These are phyloP conservation scores for Drosophila kanekoi DNA, from an alignment of 2,888 invertebrate genomes.

Conservation along the genomic window DNA sequence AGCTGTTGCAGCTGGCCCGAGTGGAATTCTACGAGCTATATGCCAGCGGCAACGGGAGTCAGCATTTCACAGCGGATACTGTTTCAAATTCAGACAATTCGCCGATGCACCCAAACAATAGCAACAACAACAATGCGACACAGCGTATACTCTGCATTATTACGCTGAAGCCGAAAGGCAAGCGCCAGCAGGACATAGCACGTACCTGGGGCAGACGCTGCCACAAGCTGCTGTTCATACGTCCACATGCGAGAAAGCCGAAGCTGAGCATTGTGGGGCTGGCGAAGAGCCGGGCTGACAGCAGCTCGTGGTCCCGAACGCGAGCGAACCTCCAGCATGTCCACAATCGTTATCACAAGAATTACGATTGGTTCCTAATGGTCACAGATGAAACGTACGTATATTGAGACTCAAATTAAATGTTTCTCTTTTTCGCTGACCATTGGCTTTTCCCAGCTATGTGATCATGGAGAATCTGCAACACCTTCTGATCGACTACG, in stretches of 20 bases:
- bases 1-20: conserved; percentile 57
- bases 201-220: conserved; percentile 97
- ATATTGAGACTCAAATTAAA: no score
- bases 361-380: conserved; percentile 98
- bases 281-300: conserved; percentile 92
- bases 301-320: conserved; percentile 97
- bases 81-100: neutral
- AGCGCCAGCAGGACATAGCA: conserved; percentile 94
- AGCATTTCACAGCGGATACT: neutral
- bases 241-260: conserved; percentile 88
- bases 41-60: neutral
- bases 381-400: conserved; percentile 99
- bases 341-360: conserved; percentile 91
- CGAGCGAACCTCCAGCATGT: conserved; percentile 95
- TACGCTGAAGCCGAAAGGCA: conserved; percentile 93
- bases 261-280: conserved; percentile 88
- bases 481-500: conserved; percentile 91
- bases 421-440: neutral
- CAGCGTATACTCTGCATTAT: conserved; percentile 95
- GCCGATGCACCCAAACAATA: no score
- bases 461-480: conserved; percentile 97
- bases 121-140: neutral
- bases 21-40: conserved; percentile 7
- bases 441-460: conserved; percentile 87
- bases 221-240: conserved; percentile 94